These are phyloP conservation scores for Lordiphosa clarofinis DNA, from an alignment of 1,140 invertebrate genomes.

Conservation along the genomic window DNA sequence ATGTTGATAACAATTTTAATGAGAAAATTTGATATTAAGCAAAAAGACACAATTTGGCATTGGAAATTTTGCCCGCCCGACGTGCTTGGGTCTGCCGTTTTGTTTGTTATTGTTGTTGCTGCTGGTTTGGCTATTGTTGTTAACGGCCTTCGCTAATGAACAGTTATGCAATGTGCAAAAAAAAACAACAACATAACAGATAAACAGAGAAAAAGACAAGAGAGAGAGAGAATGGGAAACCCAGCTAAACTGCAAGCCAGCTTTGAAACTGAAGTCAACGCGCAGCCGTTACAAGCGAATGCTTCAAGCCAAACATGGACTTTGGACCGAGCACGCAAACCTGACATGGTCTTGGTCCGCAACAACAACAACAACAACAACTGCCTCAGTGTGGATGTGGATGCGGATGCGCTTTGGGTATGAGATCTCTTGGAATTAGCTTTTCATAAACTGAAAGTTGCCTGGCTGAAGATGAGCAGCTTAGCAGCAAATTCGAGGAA, in stretches of 20 bases:
- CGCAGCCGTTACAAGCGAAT: constrained; percentile 40
- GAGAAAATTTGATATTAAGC: too few relatives aligned
- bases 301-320: constrained; percentile 38
- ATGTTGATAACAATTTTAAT: too few relatives aligned
- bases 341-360: constrained; percentile 29
- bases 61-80: constrained; percentile 13
- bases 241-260: constrained; percentile 12
- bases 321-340: constrained; percentile 49
- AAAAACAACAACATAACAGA: constrained; percentile 23
- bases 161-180: constrained; percentile 75
- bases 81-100: constrained; percentile 38
- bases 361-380: constrained; percentile 4
- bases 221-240: constrained; percentile 8
- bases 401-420: constrained; percentile 20
- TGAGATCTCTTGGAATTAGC: constrained; percentile 9
- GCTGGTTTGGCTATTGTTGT: constrained; percentile 29
- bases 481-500: constrained; percentile 9
- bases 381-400: constrained; percentile 22
- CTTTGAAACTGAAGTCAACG: too few relatives aligned
- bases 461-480: not conserved
- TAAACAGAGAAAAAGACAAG: constrained; percentile 9
- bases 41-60: too few relatives aligned
- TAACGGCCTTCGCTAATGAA: constrained; percentile 71
- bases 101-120: constrained; percentile 15
- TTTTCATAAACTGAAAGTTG: constrained; percentile 10